Percentiles rank a stretch among this genome's conserved stretches.
These are phyloP conservation scores for Zaprionus nigranus DNA, from an alignment of 1,140 invertebrate species.

Conservation along the genomic window DNA sequence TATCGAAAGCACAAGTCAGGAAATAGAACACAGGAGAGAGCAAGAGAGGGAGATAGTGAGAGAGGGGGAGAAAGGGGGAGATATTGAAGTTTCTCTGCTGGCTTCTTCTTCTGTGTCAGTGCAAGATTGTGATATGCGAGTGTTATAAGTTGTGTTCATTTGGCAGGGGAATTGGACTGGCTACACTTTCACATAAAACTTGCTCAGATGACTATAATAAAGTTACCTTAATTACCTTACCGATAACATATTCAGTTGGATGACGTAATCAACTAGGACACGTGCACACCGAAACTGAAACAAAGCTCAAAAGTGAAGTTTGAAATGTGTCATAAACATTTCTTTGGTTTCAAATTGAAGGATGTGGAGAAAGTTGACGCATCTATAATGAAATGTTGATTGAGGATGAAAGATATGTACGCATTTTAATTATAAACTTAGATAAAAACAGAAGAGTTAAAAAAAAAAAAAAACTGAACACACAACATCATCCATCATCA, in stretches of 20 bases:
- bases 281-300: conserved; percentile 9
- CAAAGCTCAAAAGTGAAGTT: conserved; percentile 5
- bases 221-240: conserved; percentile 52
- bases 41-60: not conserved
- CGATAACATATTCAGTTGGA: conserved; percentile 27
- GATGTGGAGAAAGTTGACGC: not conserved
- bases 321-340: conserved; percentile 16
- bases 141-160: conserved; percentile 51
- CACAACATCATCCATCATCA: conserved; percentile 75
- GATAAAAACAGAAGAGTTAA: not conserved
- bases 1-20: conserved; percentile 40
- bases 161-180: conserved; percentile 18
- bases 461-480: conserved; percentile 59
- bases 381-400: not conserved
- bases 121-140: conserved; percentile 46
- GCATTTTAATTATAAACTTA: not conserved
- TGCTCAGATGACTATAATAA: conserved; percentile 29
- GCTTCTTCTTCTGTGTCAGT: conserved; percentile 23
- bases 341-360: not conserved
- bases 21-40: conserved; percentile 15
- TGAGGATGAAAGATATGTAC: not conserved
- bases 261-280: conserved; percentile 34
- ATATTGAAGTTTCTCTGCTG: conserved; percentile 22
- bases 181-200: conserved; percentile 12
- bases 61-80: not conserved